These are phyloP conservation scores for Ferrisia virgata DNA, from an alignment of 2,888 invertebrate species.

Conservation along the genomic window DNA sequence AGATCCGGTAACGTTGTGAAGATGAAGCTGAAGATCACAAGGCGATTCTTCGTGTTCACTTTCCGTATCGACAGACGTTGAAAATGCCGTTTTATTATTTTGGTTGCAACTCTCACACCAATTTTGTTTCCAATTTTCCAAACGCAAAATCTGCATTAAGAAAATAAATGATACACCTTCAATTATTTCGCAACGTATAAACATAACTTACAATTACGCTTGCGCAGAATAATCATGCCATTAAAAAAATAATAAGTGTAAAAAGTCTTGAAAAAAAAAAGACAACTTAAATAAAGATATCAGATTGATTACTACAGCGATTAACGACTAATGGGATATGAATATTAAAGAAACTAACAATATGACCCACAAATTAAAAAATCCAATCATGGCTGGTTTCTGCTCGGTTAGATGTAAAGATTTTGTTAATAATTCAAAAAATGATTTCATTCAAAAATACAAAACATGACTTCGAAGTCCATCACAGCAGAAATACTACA, in stretches of 20 bases:
- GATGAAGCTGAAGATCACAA: slow-evolving; percentile 34
- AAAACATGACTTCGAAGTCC: too few species aligned
- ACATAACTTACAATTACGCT: neutral
- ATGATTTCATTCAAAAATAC: too few species aligned
- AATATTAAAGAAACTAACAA: too few species aligned
- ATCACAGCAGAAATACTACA: too few species aligned
- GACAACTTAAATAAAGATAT: too few species aligned
- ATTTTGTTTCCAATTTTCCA: slow-evolving; percentile 63
- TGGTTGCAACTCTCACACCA: slow-evolving; percentile 53
- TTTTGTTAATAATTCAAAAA: too few species aligned
- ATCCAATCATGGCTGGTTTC: too few species aligned
- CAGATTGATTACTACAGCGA: too few species aligned
- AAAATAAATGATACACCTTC: neutral
- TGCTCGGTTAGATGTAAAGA: too few species aligned
- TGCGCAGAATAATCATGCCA: neutral
- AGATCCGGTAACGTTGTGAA: slow-evolving; percentile 37
- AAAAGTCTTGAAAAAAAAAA: too few species aligned
- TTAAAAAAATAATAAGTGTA: neutral
- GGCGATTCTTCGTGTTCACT: slow-evolving; percentile 45
- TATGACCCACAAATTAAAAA: too few species aligned
- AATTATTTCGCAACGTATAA: neutral
- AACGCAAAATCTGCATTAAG: slow-evolving; percentile 65
- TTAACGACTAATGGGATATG: too few species aligned
- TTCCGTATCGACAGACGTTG: slow-evolving; percentile 38
- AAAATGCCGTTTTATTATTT: neutral